Evolutionary conservation across 2,113 vertebrate species (phyloP).

Genomic region (Elaphurus davidianus): DNA sequence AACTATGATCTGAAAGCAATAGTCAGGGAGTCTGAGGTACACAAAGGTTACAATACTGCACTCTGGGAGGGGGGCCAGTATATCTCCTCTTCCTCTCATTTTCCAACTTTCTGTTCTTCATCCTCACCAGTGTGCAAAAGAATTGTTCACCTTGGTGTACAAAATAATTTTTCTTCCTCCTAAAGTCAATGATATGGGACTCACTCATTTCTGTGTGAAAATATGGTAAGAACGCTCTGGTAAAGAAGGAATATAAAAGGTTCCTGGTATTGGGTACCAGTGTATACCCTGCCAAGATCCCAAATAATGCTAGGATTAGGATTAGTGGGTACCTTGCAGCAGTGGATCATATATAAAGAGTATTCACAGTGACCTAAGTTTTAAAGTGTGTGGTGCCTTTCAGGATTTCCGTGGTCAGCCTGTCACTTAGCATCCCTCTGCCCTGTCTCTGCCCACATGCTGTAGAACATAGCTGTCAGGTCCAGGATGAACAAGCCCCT

Average conservation of each 20-base stretch:
- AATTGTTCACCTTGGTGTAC: not conserved
- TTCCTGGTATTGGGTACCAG: not conserved
- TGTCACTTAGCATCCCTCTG: not conserved
- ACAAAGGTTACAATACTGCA: rapidly evolving
- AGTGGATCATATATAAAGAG: not conserved
- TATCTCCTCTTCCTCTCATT: not conserved
- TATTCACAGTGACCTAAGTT: not conserved
- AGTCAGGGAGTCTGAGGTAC: not conserved
- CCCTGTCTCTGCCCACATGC: rapidly evolving
- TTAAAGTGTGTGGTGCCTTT: not conserved
- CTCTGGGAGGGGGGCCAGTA: rapidly evolving
- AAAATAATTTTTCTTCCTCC: not conserved
- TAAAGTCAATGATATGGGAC: not conserved
- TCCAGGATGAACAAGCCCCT: not conserved
- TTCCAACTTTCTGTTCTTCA: not conserved
- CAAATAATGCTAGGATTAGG: not conserved
- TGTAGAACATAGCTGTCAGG: not conserved
- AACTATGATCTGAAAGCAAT: not conserved
- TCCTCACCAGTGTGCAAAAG: not conserved
- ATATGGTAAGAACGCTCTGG: not conserved
- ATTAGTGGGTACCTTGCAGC: rapidly evolving
- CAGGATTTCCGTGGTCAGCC: rapidly evolving
- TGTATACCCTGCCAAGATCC: not conserved
- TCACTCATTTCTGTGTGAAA: not conserved
- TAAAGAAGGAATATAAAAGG: not conserved